Evolutionary conservation across 2,113 vertebrate genomes (phyloP), one percentile per base, ranked within the genome.

Genomic region (Cebidichthys violaceus): DNA sequence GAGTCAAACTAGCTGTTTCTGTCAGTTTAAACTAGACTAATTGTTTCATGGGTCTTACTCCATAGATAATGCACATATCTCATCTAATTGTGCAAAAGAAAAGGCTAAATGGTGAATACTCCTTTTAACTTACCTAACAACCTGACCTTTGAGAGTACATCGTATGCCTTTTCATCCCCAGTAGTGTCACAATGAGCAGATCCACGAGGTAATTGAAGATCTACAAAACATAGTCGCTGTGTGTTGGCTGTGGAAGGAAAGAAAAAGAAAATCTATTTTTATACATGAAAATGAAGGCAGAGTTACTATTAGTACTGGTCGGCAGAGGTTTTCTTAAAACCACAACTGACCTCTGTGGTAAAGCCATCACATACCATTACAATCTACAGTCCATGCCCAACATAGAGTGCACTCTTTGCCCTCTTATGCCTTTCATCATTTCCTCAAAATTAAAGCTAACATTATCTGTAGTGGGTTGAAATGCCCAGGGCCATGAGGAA

Each of bases 371-470:
- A 67, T 47, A 59, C 27, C 73, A 83, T 90, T 73, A 82, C 18
- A 45, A 35, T 88, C 68, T 55, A 41, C 77, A 71, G 65, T 57
- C 45, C n/a, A 20, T 75, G 77, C 52, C 64, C 84, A 75, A n/a
- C 20, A 9, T 27, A 45, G 79, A 22, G 4, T 75, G 27, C n/a
- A 64, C 66, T 73, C 37, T 82, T 70, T 88, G 35, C 73, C 79
- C 55, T 77, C 39, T 69, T 33, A 39, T 70, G 65, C 61, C 81
- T 85, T 83, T 83, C 85, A 77, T 67, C 62, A 86, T 81, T 86
- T 78, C 59, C 76, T 90, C 54, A 77, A 73, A 83, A 85, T 88
- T 47, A 86, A 62, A 74, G 75, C 61, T 67, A 70, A 87, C 72
- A 11, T 55, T 69, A 33, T 71, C 41, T 74, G 59, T 57, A 64